A percentile compares a stretch with the other conserved stretches of the same genome.
Evolutionary conservation across 1,140 invertebrate species (phyloP).

Genomic region (Diprion similis): DNA sequence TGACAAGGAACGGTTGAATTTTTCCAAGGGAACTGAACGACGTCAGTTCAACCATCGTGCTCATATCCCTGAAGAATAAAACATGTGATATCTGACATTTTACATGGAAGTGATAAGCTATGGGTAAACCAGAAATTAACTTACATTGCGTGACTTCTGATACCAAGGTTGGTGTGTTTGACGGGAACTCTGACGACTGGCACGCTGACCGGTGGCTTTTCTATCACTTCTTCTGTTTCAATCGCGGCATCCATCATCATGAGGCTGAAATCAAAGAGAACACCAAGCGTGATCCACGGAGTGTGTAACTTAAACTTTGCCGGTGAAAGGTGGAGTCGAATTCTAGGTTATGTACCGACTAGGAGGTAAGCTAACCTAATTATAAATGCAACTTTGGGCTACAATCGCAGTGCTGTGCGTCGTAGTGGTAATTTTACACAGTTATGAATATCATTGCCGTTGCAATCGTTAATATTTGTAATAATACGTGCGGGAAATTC

Average conservation of each 20-base stretch:
- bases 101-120: not conserved
- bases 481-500: too few species aligned
- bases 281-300: too few species aligned
- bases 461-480: too few species aligned
- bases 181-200: slow-evolving; percentile 55
- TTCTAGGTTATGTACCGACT: too few species aligned
- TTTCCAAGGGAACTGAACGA: slow-evolving; percentile 87
- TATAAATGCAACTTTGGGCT: too few species aligned
- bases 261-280: not conserved
- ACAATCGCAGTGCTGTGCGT: too few species aligned
- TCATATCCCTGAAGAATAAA: slow-evolving; percentile 73
- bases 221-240: not conserved
- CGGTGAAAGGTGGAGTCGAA: too few species aligned
- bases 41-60: slow-evolving; percentile 86
- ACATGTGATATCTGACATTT: not conserved
- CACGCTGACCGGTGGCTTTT: slow-evolving; percentile 8
- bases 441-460: too few species aligned
- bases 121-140: not conserved
- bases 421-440: too few species aligned
- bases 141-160: slow-evolving; percentile 60
- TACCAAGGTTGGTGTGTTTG: slow-evolving; percentile 60
- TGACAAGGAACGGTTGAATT: slow-evolving; percentile 90
- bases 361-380: too few species aligned
- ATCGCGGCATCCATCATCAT: slow-evolving; percentile 1
- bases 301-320: too few species aligned